Conservation (phyloP, 2,797 vertebrate species). For the Sebastolobus alascanus region DNA sequence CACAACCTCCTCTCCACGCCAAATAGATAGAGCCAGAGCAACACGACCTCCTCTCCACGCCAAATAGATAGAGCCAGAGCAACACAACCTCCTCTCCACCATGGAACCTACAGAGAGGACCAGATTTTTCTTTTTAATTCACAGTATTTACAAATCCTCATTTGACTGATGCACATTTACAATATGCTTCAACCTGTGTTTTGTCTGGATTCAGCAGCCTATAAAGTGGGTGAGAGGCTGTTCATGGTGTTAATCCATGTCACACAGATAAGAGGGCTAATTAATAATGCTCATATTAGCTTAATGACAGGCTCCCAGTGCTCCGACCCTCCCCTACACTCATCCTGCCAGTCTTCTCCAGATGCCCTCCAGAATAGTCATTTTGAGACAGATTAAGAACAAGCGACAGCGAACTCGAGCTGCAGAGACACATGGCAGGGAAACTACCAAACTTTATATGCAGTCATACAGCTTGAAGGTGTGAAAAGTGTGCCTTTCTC, state of each 20-base stretch:
- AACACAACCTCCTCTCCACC: too few relatives aligned
- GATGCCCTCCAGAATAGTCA: not conserved
- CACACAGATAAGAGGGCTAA: not conserved
- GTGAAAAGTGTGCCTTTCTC: too few relatives aligned
- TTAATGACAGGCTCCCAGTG: not conserved
- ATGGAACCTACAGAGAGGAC: too few relatives aligned
- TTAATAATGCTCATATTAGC: constrained; percentile 10
- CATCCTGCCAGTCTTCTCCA: not conserved
- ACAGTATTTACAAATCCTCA: not conserved
- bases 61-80: too few relatives aligned
- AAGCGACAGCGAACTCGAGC: not conserved
- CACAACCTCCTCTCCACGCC: too few relatives aligned
- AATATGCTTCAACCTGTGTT: not conserved
- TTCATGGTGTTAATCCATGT: constrained; percentile 7
- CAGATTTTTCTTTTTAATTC: too few relatives aligned
- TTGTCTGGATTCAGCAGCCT: not conserved
- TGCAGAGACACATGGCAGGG: not conserved
- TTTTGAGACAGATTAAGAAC: not conserved
- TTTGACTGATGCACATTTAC: not conserved
- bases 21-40: too few relatives aligned
- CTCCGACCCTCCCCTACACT: not conserved
- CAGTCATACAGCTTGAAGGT: not conserved
- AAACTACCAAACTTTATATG: not conserved
- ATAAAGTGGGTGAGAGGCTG: not conserved
- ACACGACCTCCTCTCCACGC: too few relatives aligned